Evolutionary conservation across 2,113 vertebrate species (phyloP).

Genomic region (Planiliza haematocheilus): DNA sequence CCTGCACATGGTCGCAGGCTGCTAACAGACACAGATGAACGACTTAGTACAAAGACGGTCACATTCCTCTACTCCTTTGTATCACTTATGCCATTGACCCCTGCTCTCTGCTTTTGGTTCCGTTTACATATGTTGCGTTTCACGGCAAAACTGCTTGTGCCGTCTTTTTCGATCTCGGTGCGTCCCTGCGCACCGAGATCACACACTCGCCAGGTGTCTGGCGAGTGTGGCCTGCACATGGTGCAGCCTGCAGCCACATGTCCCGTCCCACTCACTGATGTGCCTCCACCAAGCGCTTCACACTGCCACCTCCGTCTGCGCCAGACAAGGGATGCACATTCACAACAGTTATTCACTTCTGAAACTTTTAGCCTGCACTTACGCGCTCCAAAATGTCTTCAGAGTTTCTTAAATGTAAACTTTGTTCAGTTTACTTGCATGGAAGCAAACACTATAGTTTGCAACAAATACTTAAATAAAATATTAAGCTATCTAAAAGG

Average conservation of each 20-base stretch:
- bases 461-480: too few relatives aligned
- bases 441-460: too few relatives aligned
- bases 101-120: slow-evolving; percentile 7
- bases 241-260: slow-evolving; percentile 59
- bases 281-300: slow-evolving; percentile 42
- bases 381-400: background rate
- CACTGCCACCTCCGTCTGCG: slow-evolving; percentile 50
- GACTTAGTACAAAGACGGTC: slow-evolving; percentile 2
- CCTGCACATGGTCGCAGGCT: slow-evolving; percentile 14
- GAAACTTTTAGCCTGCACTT: background rate
- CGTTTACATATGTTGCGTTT: background rate
- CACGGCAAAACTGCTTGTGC: background rate
- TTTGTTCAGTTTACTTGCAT: too few relatives aligned
- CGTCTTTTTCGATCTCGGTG: background rate
- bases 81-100: slow-evolving; percentile 3
- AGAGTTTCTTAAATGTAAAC: too few relatives aligned
- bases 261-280: slow-evolving; percentile 44
- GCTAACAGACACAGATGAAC: background rate
- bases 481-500: too few relatives aligned
- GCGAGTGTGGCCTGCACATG: slow-evolving; percentile 48
- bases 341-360: slow-evolving; percentile 6
- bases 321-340: slow-evolving; percentile 21
- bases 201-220: slow-evolving; percentile 48
- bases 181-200: too few relatives aligned
- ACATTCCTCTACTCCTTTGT: slow-evolving; percentile 18